Percentiles rank a stretch among this genome's conserved stretches.
phyloP scores from a whole-genome alignment of 2,113 vertebrate genomes.

The Catagonus wagneri region DNA sequence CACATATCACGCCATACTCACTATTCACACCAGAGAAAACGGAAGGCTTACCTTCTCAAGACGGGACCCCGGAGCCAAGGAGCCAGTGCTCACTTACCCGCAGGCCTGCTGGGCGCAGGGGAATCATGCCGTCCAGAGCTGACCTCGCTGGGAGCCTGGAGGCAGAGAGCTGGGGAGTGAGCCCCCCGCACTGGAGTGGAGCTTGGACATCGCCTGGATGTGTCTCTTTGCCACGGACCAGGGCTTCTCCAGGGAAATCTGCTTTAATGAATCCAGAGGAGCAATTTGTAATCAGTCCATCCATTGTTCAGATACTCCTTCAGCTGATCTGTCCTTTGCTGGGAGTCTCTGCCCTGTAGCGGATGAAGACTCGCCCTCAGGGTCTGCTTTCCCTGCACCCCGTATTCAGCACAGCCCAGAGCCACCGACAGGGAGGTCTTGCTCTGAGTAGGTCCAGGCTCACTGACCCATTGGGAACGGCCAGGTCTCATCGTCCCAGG shows the following conservation, averaged over 20 bases:
- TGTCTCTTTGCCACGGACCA: neutral
- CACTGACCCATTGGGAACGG: neutral
- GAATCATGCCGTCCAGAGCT: neutral
- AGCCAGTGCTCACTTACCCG: neutral
- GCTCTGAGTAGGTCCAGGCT: neutral
- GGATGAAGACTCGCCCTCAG: neutral
- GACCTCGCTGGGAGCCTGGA: neutral
- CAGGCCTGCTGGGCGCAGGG: neutral
- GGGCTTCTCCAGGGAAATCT: slow-evolving; percentile 39
- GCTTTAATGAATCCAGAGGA: slow-evolving; percentile 14
- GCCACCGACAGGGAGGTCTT: no score
- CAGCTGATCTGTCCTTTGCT: neutral
- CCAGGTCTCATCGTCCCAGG: neutral
- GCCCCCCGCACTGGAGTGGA: neutral
- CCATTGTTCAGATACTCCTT: neutral
- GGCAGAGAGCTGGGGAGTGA: neutral
- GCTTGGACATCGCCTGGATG: neutral
- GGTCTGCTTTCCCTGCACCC: no score
- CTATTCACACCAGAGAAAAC: neutral
- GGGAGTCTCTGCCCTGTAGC: neutral
- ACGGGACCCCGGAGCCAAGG: neutral
- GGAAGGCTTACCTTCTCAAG: neutral
- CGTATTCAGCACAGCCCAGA: neutral
- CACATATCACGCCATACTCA: neutral
- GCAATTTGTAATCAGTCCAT: neutral